Evolutionary conservation across 1,140 invertebrate species (phyloP).

Genomic region (Plodia interpunctella): DNA sequence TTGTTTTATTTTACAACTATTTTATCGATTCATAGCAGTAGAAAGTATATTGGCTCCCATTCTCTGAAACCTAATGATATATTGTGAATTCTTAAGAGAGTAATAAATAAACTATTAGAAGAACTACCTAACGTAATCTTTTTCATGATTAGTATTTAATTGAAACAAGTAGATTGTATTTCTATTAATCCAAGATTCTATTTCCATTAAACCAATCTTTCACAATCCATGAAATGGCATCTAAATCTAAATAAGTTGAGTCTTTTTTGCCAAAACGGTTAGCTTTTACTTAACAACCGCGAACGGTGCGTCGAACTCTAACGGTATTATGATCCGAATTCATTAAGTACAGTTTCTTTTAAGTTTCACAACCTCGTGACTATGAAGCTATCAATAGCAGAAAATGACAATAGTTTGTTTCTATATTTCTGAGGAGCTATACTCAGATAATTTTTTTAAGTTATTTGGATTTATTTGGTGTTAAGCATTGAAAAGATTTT

Average conservation of each 20-base stretch:
- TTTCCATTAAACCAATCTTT: too few species aligned
- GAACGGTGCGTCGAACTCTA: constrained; percentile 56
- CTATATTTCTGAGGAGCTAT: too few species aligned
- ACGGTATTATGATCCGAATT: constrained; percentile 63
- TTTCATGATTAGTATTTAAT: too few species aligned
- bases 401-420: too few species aligned
- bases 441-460: not conserved
- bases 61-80: too few species aligned
- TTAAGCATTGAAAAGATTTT: too few species aligned
- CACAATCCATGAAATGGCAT: not conserved
- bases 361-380: constrained; percentile 3
- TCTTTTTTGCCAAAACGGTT: constrained; percentile 28
- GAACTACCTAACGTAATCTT: too few species aligned
- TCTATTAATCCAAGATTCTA: too few species aligned
- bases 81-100: too few species aligned
- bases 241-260: not conserved
- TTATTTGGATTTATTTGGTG: not conserved
- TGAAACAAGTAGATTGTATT: too few species aligned
- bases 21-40: not conserved
- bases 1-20: not conserved
- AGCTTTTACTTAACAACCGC: constrained; percentile 38
- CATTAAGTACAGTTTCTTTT: constrained; percentile 22
- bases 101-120: too few species aligned
- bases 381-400: too few species aligned
- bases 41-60: not conserved